These are phyloP conservation scores for Fundulus diaphanus DNA, from an alignment of 2,797 vertebrate genomes.

Conservation along the genomic window DNA sequence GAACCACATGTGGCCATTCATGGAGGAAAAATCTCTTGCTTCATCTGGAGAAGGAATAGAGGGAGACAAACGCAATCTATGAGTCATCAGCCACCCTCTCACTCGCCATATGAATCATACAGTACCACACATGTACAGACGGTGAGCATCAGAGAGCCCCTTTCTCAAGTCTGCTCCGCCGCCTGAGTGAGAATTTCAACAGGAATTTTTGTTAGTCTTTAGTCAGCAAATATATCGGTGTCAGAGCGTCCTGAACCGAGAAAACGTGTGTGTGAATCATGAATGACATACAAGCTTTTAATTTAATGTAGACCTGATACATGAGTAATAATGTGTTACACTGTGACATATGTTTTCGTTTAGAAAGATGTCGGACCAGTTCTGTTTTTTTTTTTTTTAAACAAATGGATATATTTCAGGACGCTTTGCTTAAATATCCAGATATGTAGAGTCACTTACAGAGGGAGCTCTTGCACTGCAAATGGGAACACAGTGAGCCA, in stretches of 20 bases:
- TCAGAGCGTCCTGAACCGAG: background rate
- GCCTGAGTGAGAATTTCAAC: conserved; percentile 23
- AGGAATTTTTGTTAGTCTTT: background rate
- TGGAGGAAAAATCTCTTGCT: conserved; percentile 29
- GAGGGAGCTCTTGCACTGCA: conserved; percentile 83
- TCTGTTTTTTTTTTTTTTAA: background rate
- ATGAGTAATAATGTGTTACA: background rate
- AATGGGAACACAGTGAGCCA: conserved; percentile 53
- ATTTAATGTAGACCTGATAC: background rate
- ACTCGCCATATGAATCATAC: conserved; percentile 56
- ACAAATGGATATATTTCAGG: background rate
- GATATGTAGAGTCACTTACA: conserved; percentile 60
- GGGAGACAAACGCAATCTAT: conserved; percentile 25
- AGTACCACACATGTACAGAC: conserved; percentile 44
- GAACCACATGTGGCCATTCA: conserved; percentile 24
- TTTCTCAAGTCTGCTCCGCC: conserved; percentile 46
- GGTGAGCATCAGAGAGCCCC: conserved; percentile 15
- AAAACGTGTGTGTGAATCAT: background rate
- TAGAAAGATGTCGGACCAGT: background rate
- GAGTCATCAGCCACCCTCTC: conserved; percentile 61
- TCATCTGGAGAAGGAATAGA: conserved; percentile 39
- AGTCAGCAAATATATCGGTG: background rate
- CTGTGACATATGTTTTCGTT: background rate
- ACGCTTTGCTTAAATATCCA: conserved; percentile 40
- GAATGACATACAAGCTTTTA: background rate